A percentile compares a stretch with the other conserved stretches of the same genome.
phyloP scores from a whole-genome alignment of 2,797 vertebrate genomes.

The Ptychadena robeensis region DNA sequence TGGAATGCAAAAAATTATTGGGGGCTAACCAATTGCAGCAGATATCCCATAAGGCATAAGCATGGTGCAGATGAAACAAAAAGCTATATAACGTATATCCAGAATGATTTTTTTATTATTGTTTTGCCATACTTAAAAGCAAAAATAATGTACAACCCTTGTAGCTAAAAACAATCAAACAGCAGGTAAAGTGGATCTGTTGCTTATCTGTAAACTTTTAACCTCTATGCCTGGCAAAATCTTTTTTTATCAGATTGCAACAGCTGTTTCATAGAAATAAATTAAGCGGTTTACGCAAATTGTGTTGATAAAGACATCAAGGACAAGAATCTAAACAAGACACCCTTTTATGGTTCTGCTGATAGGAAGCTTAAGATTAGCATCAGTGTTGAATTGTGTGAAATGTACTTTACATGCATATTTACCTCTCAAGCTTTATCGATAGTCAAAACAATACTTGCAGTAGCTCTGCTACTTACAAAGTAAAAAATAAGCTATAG shows the following conservation, averaged over 20 bases:
- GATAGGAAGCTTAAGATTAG: slow-evolving; percentile 37
- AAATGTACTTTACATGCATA: slow-evolving; percentile 55
- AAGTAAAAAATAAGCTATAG: slow-evolving; percentile 3
- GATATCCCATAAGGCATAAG: too few relatives aligned
- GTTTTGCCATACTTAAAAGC: slow-evolving; percentile 6
- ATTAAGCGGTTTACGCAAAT: slow-evolving; percentile 19
- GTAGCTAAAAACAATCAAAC: slow-evolving; percentile 14
- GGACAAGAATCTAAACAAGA: slow-evolving; percentile 44
- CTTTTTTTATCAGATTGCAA: slow-evolving; percentile 42
- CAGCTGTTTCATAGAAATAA: slow-evolving; percentile 21
- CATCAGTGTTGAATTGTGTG: slow-evolving; percentile 44
- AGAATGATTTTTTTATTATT: slow-evolving; percentile 15
- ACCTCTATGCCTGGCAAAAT: slow-evolving; percentile 39
- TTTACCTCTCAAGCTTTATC: slow-evolving; percentile 44
- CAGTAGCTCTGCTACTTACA: slow-evolving; percentile 30
- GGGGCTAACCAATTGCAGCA: too few relatives aligned
- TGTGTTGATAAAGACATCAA: slow-evolving; percentile 26
- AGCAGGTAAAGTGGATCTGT: slow-evolving; percentile 18
- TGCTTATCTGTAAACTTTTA: slow-evolving; percentile 50
- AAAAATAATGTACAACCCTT: slow-evolving; percentile 4
- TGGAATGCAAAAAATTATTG: too few relatives aligned
- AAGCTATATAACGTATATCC: neutral
- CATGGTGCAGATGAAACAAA: too few relatives aligned
- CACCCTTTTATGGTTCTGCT: slow-evolving; percentile 21
- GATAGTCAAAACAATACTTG: slow-evolving; percentile 48